Conservation (phyloP, 2,888 invertebrate species). For the Platycnemis pennipes region DNA sequence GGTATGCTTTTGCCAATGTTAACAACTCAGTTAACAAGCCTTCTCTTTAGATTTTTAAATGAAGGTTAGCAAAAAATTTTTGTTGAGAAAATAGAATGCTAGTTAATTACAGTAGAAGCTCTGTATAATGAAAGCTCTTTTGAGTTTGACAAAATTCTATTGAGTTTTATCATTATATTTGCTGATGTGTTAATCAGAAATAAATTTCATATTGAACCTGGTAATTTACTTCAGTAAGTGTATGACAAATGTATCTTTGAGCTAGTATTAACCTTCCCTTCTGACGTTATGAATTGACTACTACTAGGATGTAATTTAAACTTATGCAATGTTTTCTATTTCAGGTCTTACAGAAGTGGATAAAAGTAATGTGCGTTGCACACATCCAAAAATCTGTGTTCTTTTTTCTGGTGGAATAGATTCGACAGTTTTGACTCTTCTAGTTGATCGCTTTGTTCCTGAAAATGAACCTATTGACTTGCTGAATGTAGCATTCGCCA, state of each 20-base stretch:
- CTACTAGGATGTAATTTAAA: not conserved
- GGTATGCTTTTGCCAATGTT: too few species aligned
- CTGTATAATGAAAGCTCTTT: too few species aligned
- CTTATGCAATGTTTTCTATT: not conserved
- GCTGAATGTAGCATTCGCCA: conserved; percentile 95
- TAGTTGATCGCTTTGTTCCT: conserved; percentile 87
- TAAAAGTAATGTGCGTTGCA: conserved; percentile 77
- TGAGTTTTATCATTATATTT: too few species aligned
- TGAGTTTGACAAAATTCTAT: too few species aligned
- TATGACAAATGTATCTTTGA: not conserved
- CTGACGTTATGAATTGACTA: not conserved
- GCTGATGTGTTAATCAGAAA: too few species aligned
- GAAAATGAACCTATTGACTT: conserved; percentile 89
- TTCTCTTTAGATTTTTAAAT: too few species aligned
- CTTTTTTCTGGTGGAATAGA: conserved; percentile 97
- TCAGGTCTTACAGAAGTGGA: not conserved
- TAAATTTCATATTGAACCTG: too few species aligned
- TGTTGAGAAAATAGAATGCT: too few species aligned
- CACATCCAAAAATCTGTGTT: conserved; percentile 87
- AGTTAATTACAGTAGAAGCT: too few species aligned
- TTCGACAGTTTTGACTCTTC: conserved; percentile 92
- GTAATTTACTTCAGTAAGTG: not conserved
- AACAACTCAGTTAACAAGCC: too few species aligned
- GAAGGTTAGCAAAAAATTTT: too few species aligned
- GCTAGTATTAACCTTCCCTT: not conserved